Base-by-base conservation (phyloP, 1,140 invertebrate genomes). In the Oncopeltus fasciatus region DNA sequence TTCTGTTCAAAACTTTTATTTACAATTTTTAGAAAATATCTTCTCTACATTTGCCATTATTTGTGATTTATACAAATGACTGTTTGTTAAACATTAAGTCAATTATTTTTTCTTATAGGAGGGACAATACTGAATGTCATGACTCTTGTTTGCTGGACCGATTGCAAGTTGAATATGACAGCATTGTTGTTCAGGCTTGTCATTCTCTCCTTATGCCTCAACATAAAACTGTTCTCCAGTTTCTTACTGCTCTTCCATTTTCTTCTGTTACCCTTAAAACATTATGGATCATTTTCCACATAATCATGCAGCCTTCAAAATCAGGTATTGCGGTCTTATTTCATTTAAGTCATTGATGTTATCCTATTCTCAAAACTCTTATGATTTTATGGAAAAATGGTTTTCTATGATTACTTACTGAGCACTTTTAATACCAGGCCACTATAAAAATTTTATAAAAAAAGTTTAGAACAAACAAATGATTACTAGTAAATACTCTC, bases 151-250 rank as follows among this genome's bases (percentile, higher is more conserved):
- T 81, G 69, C 67, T 82, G 8, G 69, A 77, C 46, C 78, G 83
- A 60, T 74, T 90, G 14, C 84, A 87, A 70, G 74, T 81, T 1
- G 87, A 91, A 70, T 85, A 84, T 70, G 85, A 90, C 71, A 78
- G 81, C 26, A 80, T 90, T 56, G 83, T 91, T 57, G 67, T 85
- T 24, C 75, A 82, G 62, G 81, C 86, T n/a, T 82, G 81, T 16
- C 76, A 82, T 31, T 82, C 79, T 60, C 83, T 91, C 59, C 86
- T 87, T 68, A 79, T 79, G 1, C 83, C 84, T 0, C 80, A 83
- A 57, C 84, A 85, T 66, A 77, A 88, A 46, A 86, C 86, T 9
- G 84, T 85, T 3, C 89, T 87, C 85, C 89, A 92, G 72, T 91
- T 90, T 74, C 78, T 90, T 60, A 85, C 87, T 46, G 81, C 83